Conservation (phyloP, 2,797 vertebrate genomes). For the Pangasius krempfi region DNA sequence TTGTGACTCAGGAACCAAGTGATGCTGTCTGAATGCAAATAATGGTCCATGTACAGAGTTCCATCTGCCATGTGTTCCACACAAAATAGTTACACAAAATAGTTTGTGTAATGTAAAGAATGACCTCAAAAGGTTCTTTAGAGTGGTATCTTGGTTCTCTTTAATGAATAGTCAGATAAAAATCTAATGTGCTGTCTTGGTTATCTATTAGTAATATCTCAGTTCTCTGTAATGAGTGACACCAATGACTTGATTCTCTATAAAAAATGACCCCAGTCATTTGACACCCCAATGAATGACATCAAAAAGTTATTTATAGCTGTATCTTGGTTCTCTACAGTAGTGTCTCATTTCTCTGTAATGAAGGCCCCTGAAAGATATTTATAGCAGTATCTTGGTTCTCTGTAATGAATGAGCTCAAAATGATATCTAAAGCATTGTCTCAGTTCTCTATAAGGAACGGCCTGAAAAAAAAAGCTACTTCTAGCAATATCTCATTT, state of each 20-base stretch:
- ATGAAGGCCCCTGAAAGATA: not conserved
- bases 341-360: not conserved
- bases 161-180: not conserved
- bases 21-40: conserved; percentile 6
- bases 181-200: not conserved
- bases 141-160: not conserved
- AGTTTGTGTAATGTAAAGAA: not conserved
- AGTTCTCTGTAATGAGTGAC: not conserved
- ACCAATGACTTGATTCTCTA: not conserved
- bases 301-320: not conserved
- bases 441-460: not conserved
- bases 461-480: not conserved
- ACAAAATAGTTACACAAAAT: no score
- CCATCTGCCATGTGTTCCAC: not conserved
- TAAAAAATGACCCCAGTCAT: not conserved
- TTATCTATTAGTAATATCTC: not conserved
- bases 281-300: not conserved
- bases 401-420: not conserved
- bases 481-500: not conserved
- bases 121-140: not conserved
- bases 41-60: not conserved
- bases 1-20: not conserved
- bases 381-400: not conserved
- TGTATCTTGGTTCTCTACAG: not conserved
- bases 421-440: not conserved